Evolutionary conservation across 2,888 invertebrate species (phyloP).

Genomic region (Synergus japonicus): DNA sequence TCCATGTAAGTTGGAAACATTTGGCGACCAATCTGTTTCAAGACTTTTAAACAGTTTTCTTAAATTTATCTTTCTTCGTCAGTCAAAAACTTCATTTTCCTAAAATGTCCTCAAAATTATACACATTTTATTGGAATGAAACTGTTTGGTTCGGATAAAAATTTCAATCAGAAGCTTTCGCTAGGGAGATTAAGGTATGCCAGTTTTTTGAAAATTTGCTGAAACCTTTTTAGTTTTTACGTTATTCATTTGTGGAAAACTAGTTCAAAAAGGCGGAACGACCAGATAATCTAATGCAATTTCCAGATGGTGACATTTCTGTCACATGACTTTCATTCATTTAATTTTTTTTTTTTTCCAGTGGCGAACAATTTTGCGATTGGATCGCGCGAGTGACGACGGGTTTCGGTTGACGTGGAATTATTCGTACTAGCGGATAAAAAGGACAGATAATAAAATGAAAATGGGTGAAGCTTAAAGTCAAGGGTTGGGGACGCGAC

Average conservation of each 20-base stretch:
- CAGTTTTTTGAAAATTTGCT: neutral
- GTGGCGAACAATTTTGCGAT: slow-evolving; percentile 46
- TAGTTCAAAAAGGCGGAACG: slow-evolving; percentile 5
- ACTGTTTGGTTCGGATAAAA: too few relatives aligned
- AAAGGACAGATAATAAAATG: slow-evolving; percentile 71
- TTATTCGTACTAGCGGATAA: slow-evolving; percentile 61
- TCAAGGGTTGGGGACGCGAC: slow-evolving; percentile 67
- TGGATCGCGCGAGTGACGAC: slow-evolving; percentile 56
- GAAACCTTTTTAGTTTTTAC: neutral
- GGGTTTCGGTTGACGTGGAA: slow-evolving; percentile 53
- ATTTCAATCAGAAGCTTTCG: too few relatives aligned
- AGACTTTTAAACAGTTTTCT: too few relatives aligned
- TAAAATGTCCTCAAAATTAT: too few relatives aligned
- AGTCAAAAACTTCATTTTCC: too few relatives aligned
- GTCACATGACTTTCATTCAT: neutral
- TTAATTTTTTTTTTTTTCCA: slow-evolving; percentile 16
- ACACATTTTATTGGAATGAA: too few relatives aligned
- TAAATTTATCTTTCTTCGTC: too few relatives aligned
- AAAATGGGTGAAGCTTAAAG: slow-evolving; percentile 71
- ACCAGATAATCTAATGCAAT: slow-evolving; percentile 31
- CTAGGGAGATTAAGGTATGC: too few relatives aligned
- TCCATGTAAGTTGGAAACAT: neutral
- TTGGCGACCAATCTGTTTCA: neutral
- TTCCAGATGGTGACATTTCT: slow-evolving; percentile 33
- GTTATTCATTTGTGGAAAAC: slow-evolving; percentile 9